Evolutionary conservation across 2,888 invertebrate species (phyloP), one percentile per base, ranked within the genome.

Genomic region (Epinotia demarniana): DNA sequence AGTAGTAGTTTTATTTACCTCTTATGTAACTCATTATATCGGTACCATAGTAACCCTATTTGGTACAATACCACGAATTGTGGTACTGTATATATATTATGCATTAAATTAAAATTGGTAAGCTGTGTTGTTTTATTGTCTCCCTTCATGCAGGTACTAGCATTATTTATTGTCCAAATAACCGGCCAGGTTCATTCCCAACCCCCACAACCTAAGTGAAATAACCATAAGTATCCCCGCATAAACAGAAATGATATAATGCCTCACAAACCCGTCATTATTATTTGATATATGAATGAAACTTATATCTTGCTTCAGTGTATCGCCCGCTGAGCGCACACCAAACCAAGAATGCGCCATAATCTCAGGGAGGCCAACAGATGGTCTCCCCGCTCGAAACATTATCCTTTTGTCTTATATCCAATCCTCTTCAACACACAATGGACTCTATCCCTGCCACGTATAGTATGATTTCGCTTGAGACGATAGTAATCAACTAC

Each of bases 301-400:
- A 61, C 53, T 70, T 75, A 71, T 66, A 67, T 72, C 55, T 72
- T 73, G 75, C 75, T 82, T 81, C 83, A 83, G 86, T 84, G 85
- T 86, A 82, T 79, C 86, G 77, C 86, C 84, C 80, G 81, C 82
- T 79, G 81, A 80, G 82, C 81, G 77, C 66, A 80, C 83, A 82
- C 82, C 87, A 86, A 89, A 82, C 82, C 87, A 86, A 89, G 89
- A 87, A 86, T 85, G 85, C 85, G 82, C 85, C 85, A 83, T 92
- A 90, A 92, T 90, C 90, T 90, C 89, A 85, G 83, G 83, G 89
- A 87, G 85, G 88, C 89, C 88, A 89, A 86, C 92, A 92, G 92
- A 92, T 91, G 91, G 87, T 90, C 87, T 85, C 87, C 81, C 86
- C 86, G 85, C 88, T 79, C 86, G 83, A 85, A 82, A 87, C 90